Conservation (phyloP, 1,140 invertebrate genomes). For the Chlorops oryzae region DNA sequence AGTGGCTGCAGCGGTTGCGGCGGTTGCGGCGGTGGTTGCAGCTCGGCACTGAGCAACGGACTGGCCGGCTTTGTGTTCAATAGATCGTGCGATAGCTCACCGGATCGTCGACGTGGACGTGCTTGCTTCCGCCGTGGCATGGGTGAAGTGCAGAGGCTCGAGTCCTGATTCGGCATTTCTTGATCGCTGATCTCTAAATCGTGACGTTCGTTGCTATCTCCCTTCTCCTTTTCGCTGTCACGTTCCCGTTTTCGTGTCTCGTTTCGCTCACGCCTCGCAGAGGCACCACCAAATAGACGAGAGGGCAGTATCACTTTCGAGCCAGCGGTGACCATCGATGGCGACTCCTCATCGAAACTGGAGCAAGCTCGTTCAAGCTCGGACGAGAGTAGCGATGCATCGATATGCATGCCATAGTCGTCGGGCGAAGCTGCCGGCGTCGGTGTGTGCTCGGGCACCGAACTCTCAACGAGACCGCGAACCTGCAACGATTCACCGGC, state of each 20-base stretch:
- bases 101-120: constrained; percentile 69
- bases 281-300: constrained; percentile 33
- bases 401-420: constrained; percentile 49
- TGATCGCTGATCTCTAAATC: constrained; percentile 33
- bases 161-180: constrained; percentile 21
- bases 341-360: constrained; percentile 37
- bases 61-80: constrained; percentile 21
- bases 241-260: constrained; percentile 31
- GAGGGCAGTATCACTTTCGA: constrained; percentile 37
- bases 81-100: constrained; percentile 64
- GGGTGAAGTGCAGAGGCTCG: constrained; percentile 58
- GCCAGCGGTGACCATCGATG: constrained; percentile 30
- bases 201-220: constrained; percentile 17
- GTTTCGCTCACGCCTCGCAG: constrained; percentile 44
- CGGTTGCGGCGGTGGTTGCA: not conserved
- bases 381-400: constrained; percentile 25
- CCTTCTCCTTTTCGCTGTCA: constrained; percentile 14
- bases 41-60: not conserved
- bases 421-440: constrained; percentile 57
- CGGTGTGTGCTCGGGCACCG: constrained; percentile 57
- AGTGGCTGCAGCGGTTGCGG: not conserved
- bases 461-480: constrained; percentile 67
- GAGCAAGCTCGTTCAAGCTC: constrained; percentile 23
- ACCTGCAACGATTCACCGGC: constrained; percentile 81
- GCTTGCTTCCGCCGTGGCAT: constrained; percentile 74